Conservation (phyloP, 2,888 invertebrate species). For the Leptopilina drosophilae region DNA sequence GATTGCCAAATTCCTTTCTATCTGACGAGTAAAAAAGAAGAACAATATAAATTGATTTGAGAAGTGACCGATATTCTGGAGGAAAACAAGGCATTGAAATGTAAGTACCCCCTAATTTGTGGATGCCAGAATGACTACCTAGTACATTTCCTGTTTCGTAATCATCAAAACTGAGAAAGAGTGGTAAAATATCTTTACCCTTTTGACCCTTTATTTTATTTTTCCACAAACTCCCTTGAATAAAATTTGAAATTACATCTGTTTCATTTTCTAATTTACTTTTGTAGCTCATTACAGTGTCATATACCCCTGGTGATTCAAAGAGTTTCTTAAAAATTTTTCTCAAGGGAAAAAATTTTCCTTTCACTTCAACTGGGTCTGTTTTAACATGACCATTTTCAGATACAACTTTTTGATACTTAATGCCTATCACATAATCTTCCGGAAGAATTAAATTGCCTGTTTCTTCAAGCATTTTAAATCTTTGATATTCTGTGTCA, state of each 20-base stretch:
- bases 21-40: slow-evolving; percentile 42
- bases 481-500: slow-evolving; percentile 11
- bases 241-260: slow-evolving; percentile 37
- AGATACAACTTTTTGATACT: slow-evolving; percentile 11
- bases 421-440: slow-evolving; percentile 32
- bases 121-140: slow-evolving; percentile 20
- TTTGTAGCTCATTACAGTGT: slow-evolving; percentile 26
- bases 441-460: slow-evolving; percentile 26
- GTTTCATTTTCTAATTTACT: slow-evolving; percentile 34
- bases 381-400: slow-evolving; percentile 25
- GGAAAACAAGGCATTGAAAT: slow-evolving; percentile 43
- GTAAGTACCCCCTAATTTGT: slow-evolving; percentile 43
- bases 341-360: slow-evolving; percentile 35
- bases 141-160: slow-evolving; percentile 43
- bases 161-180: slow-evolving; percentile 45
- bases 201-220: background rate
- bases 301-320: slow-evolving; percentile 27
- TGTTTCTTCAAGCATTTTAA: background rate
- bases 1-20: slow-evolving; percentile 43
- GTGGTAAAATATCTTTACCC: slow-evolving; percentile 8
- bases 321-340: slow-evolving; percentile 34
- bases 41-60: slow-evolving; percentile 38
- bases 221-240: slow-evolving; percentile 41
- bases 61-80: slow-evolving; percentile 33
- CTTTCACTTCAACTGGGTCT: slow-evolving; percentile 10